Evolutionary conservation across 2,113 vertebrate species (phyloP).

Genomic region (Lethenteron reissneri): DNA sequence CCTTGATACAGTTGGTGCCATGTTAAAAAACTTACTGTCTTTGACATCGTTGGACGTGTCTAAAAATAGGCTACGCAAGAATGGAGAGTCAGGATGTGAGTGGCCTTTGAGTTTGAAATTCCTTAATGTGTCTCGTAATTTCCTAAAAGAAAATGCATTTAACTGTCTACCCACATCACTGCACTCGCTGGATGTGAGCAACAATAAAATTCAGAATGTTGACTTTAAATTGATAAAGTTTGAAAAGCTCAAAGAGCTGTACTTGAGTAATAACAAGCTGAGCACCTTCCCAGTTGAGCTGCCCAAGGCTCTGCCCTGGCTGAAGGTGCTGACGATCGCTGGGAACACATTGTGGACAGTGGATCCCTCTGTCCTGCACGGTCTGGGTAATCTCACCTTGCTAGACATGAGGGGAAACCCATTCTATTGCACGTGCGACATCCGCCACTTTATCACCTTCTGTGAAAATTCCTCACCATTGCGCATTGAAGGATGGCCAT

Average conservation of each 20-base stretch:
- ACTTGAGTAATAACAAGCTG: slow-evolving; percentile 21
- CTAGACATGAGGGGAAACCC: slow-evolving; percentile 40
- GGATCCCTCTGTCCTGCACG: slow-evolving; percentile 20
- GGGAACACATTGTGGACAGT: slow-evolving; percentile 37
- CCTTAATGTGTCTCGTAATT: slow-evolving; percentile 41
- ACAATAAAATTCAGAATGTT: slow-evolving; percentile 34
- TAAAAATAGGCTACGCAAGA: slow-evolving; percentile 29
- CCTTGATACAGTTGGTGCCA: slow-evolving; percentile 15
- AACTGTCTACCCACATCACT: slow-evolving; percentile 29
- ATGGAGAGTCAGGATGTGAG: slow-evolving; percentile 23
- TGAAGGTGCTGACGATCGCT: slow-evolving; percentile 22
- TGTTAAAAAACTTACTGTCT: slow-evolving; percentile 22
- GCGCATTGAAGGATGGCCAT: slow-evolving; percentile 22
- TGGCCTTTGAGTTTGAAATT: slow-evolving; percentile 36
- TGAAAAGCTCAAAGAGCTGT: slow-evolving; percentile 33
- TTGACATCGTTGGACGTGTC: slow-evolving; percentile 40
- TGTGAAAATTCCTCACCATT: slow-evolving; percentile 5
- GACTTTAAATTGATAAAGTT: slow-evolving; percentile 22
- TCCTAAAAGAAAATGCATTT: slow-evolving; percentile 24
- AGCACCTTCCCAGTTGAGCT: no score
- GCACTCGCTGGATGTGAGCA: slow-evolving; percentile 38
- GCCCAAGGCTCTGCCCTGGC: no score
- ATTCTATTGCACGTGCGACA: slow-evolving; percentile 54
- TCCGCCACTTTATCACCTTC: slow-evolving; percentile 29
- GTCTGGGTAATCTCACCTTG: slow-evolving; percentile 21